phyloP scores from a whole-genome alignment of 1,140 invertebrate species.

The Idris sp. region DNA sequence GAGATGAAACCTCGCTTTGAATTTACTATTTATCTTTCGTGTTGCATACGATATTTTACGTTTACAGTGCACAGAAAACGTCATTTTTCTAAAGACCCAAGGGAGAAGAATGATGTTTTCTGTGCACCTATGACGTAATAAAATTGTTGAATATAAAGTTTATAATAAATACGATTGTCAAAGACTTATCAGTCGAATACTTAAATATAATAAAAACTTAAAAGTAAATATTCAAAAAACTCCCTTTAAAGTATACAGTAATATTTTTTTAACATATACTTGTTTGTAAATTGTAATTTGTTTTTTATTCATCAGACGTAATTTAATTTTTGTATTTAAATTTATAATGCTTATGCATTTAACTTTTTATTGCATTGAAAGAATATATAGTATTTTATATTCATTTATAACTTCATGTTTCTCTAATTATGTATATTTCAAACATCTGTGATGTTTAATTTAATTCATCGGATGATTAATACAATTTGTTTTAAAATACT shows the following conservation, averaged over 20 bases:
- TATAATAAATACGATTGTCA: slow-evolving; percentile 11
- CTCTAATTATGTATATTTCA: too few species aligned
- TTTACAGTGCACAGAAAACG: too few species aligned
- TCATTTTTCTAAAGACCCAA: too few species aligned
- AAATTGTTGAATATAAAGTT: not conserved
- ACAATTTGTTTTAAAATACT: not conserved
- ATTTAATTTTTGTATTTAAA: not conserved
- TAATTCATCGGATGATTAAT: not conserved
- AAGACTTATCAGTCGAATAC: slow-evolving; percentile 23
- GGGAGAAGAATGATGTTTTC: too few species aligned
- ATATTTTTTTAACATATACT: slow-evolving; percentile 4
- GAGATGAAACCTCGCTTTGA: too few species aligned
- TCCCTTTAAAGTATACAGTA: not conserved
- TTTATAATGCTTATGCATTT: not conserved
- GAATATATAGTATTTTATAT: too few species aligned
- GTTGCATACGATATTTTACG: too few species aligned
- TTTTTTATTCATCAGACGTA: slow-evolving; percentile 1
- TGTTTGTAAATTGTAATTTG: not conserved
- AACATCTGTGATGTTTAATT: not conserved
- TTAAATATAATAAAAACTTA: slow-evolving; percentile 18
- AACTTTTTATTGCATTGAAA: slow-evolving; percentile 7
- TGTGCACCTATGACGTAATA: too few species aligned
- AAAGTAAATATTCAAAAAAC: slow-evolving; percentile 18
- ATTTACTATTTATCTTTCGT: too few species aligned
- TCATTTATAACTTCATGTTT: too few species aligned